These are phyloP conservation scores for Halictus rubicundus DNA, from an alignment of 1,140 invertebrate genomes.

Conservation along the genomic window DNA sequence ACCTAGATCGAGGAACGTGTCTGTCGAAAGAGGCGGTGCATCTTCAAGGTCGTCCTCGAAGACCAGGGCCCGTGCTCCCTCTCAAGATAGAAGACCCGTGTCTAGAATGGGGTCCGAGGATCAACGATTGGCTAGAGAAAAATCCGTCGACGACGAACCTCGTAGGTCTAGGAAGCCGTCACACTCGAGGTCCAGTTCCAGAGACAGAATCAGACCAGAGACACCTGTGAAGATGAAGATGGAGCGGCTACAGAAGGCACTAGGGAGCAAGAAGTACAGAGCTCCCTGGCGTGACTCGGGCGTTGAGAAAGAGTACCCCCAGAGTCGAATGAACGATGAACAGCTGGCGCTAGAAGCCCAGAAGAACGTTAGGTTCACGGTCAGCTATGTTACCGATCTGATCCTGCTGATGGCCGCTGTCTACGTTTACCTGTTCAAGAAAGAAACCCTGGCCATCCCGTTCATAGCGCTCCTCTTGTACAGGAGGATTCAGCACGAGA, in stretches of 20 bases:
- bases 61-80: slow-evolving; percentile 49
- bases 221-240: slow-evolving; percentile 61
- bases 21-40: slow-evolving; percentile 53
- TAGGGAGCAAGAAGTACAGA: slow-evolving; percentile 62
- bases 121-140: slow-evolving; percentile 16
- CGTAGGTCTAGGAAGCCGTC: slow-evolving; percentile 41
- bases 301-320: slow-evolving; percentile 14
- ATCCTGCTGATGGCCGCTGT: slow-evolving; percentile 85
- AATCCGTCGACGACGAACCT: slow-evolving; percentile 16
- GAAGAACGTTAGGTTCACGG: slow-evolving; percentile 83
- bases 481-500: slow-evolving; percentile 85
- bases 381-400: slow-evolving; percentile 87
- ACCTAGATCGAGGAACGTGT: slow-evolving; percentile 66
- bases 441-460: slow-evolving; percentile 88
- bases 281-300: slow-evolving; percentile 23
- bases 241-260: slow-evolving; percentile 64
- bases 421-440: slow-evolving; percentile 88
- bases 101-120: slow-evolving; percentile 57
- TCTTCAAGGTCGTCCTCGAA: slow-evolving; percentile 67
- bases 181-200: slow-evolving; percentile 65
- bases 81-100: slow-evolving; percentile 49
- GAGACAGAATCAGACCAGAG: slow-evolving; percentile 62
- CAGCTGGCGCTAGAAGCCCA: slow-evolving; percentile 81
- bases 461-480: slow-evolving; percentile 88
- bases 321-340: slow-evolving; percentile 34